Conservation (phyloP, 30 jellyfish, hydroid and myxozoan genomes). For the Chrysaora quinquecirrha region DNA sequence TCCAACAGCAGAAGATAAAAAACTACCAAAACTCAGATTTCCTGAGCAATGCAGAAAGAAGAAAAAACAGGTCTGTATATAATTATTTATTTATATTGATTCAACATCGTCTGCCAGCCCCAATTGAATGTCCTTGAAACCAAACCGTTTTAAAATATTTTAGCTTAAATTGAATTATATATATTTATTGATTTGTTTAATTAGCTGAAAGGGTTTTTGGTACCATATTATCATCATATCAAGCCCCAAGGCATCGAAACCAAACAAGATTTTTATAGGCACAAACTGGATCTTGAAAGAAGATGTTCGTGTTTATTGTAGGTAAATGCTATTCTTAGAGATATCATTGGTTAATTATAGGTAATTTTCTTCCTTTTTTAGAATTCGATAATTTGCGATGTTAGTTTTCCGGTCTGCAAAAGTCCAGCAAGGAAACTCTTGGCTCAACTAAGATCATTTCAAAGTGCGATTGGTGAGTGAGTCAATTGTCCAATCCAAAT, state of each 20-base stretch:
- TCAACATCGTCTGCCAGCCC: too few relatives aligned
- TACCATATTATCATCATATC: neutral
- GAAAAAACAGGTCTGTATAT: conserved; percentile 61
- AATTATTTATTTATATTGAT: neutral
- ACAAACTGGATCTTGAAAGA: too few relatives aligned
- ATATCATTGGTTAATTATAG: too few relatives aligned
- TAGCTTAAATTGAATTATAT: too few relatives aligned
- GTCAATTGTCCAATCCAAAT: neutral
- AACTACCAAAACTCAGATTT: conserved; percentile 83
- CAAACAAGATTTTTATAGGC: too few relatives aligned
- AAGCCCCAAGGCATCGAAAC: too few relatives aligned
- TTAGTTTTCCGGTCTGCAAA: conserved; percentile 84
- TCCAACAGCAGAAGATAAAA: conserved; percentile 64
- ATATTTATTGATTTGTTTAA: neutral
- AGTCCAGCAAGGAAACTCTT: conserved; percentile 67
- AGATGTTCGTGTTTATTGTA: too few relatives aligned
- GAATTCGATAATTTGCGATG: conserved; percentile 48
- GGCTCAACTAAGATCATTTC: conserved; percentile 84
- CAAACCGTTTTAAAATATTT: too few relatives aligned
- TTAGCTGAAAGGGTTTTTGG: neutral
- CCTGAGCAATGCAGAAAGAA: conserved; percentile 66
- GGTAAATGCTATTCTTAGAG: too few relatives aligned
- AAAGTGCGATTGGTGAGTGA: conserved; percentile 86
- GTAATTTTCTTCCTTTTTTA: neutral
- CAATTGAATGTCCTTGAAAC: too few relatives aligned